Percentiles rank a stretch among this genome's conserved stretches.
Evolutionary conservation across 1,140 invertebrate genomes (phyloP).

Genomic region (Protaetia brevitarsis): DNA sequence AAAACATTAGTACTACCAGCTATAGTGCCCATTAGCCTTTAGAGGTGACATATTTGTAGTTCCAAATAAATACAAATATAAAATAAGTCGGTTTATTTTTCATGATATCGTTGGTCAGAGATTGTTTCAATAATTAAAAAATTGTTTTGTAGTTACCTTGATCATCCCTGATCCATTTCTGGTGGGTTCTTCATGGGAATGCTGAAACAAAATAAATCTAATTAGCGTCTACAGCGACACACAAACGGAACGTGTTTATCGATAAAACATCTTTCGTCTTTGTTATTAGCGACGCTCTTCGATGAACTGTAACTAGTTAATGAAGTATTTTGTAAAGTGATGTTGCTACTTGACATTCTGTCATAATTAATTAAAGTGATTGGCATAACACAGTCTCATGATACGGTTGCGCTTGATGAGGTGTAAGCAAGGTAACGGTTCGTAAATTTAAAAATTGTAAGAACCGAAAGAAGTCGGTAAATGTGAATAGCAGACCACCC

Average conservation of each 20-base stretch:
- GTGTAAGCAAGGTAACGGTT: no score
- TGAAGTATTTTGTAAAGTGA: slow-evolving; percentile 1
- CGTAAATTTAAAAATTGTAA: no score
- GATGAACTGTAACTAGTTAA: background rate
- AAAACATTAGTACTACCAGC: no score
- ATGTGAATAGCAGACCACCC: background rate
- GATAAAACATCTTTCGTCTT: background rate
- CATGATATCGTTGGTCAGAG: no score
- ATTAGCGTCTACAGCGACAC: background rate
- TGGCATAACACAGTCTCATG: background rate
- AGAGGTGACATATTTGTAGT: no score
- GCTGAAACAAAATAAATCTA: slow-evolving; percentile 46
- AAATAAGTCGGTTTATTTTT: no score
- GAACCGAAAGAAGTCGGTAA: no score
- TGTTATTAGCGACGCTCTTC: background rate
- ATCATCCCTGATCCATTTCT: slow-evolving; percentile 46
- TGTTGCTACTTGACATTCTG: background rate
- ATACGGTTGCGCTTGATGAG: background rate
- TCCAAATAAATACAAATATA: no score
- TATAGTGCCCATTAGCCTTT: no score
- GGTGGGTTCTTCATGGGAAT: slow-evolving; percentile 47
- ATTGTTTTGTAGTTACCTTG: slow-evolving; percentile 42
- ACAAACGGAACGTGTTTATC: background rate
- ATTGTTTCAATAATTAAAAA: no score
- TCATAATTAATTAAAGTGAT: slow-evolving; percentile 3